Conservation (phyloP, 1,140 invertebrate species). For the Ctenoplectra terminalis region DNA sequence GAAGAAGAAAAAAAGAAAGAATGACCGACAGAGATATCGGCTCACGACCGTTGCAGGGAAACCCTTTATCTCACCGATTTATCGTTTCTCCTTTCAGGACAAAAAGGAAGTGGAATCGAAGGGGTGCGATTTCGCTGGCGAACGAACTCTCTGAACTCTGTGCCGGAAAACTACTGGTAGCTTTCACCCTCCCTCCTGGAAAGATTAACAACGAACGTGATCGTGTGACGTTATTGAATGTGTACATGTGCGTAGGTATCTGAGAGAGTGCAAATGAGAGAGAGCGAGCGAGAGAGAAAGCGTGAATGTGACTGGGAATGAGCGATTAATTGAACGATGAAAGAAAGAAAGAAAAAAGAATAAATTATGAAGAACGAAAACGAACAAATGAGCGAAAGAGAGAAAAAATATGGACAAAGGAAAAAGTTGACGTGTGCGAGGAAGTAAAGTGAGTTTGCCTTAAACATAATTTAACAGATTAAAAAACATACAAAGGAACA, state of each 20-base stretch:
- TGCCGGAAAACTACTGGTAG: slow-evolving; percentile 26
- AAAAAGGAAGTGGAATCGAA: slow-evolving; percentile 67
- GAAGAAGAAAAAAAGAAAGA: neutral
- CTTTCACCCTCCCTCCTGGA: slow-evolving; percentile 50
- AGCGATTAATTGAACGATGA: neutral
- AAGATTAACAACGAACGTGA: slow-evolving; percentile 66
- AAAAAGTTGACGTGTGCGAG: slow-evolving; percentile 20
- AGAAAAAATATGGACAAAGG: neutral
- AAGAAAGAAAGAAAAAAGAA: neutral
- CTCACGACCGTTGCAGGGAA: accelerated
- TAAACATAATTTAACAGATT: slow-evolving; percentile 65
- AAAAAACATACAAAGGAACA: slow-evolving; percentile 49
- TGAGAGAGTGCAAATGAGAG: neutral
- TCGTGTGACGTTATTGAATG: slow-evolving; percentile 58
- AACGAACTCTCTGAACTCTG: slow-evolving; percentile 41
- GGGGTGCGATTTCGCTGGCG: slow-evolving; percentile 56
- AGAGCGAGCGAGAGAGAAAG: neutral
- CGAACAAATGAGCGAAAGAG: neutral
- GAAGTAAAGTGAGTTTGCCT: slow-evolving; percentile 69
- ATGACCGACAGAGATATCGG: neutral
- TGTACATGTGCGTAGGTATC: slow-evolving; percentile 40
- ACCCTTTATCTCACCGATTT: slow-evolving; percentile 21
- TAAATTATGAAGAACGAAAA: no score
- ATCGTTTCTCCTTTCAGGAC: slow-evolving; percentile 57
- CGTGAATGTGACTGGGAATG: slow-evolving; percentile 15